Evolutionary conservation across 2,888 invertebrate genomes (phyloP).

Genomic region (Venustoraphidia nigricollis): DNA sequence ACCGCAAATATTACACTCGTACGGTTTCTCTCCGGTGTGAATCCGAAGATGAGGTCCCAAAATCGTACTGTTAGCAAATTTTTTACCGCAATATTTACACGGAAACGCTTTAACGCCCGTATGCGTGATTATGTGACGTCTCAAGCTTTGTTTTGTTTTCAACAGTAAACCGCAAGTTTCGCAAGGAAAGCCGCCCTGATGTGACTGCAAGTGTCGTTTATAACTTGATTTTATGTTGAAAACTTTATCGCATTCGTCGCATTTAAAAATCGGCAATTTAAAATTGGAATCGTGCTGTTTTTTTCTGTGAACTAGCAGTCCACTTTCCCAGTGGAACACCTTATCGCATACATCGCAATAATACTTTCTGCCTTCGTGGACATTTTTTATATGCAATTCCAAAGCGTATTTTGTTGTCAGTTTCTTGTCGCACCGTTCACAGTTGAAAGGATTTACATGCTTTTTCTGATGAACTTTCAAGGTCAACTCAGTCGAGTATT

Average conservation of each 20-base stretch:
- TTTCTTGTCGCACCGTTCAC: slow-evolving; percentile 27
- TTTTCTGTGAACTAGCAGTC: neutral
- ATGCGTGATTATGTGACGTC: slow-evolving; percentile 2
- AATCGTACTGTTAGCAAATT: slow-evolving; percentile 1
- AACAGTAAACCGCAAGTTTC: slow-evolving; percentile 14
- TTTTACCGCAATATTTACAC: slow-evolving; percentile 3
- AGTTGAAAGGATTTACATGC: slow-evolving; percentile 15
- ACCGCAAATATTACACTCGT: slow-evolving; percentile 25
- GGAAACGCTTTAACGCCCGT: slow-evolving; percentile 1
- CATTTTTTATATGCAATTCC: slow-evolving; percentile 27
- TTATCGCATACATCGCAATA: slow-evolving; percentile 34
- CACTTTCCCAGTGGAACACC: slow-evolving; percentile 23
- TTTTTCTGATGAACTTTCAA: slow-evolving; percentile 10
- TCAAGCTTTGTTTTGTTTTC: neutral
- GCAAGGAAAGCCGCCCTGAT: slow-evolving; percentile 24
- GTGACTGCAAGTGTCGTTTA: slow-evolving; percentile 1
- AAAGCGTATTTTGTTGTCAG: slow-evolving; percentile 30
- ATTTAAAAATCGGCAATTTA: neutral
- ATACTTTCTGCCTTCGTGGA: slow-evolving; percentile 27
- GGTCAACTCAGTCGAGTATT: neutral
- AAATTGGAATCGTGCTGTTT: slow-evolving; percentile 1
- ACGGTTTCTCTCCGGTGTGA: slow-evolving; percentile 18
- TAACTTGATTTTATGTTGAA: neutral
- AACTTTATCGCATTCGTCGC: neutral
- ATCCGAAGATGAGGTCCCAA: neutral